These are phyloP conservation scores for Pachymerium ferrugineum DNA, from an alignment of 2,888 invertebrate species.

Conservation along the genomic window DNA sequence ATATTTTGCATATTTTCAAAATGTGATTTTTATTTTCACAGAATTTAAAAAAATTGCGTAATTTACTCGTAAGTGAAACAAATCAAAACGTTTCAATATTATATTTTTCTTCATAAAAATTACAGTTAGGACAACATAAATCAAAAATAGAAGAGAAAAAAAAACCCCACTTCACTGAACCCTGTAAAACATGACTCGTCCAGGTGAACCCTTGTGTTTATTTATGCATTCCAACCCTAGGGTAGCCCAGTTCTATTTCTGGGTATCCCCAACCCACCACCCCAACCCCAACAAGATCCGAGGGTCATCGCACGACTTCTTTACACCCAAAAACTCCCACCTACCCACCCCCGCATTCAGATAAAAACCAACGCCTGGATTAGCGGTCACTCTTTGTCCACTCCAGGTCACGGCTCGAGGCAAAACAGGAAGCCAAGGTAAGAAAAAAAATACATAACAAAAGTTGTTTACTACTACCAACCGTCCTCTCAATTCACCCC, in stretches of 20 bases:
- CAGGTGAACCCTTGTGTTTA: neutral
- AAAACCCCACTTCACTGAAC: neutral
- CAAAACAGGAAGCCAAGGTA: neutral
- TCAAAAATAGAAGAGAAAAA: too few species aligned
- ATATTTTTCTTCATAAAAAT: too few species aligned
- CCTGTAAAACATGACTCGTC: neutral
- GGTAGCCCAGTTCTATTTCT: neutral
- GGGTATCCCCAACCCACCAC: neutral
- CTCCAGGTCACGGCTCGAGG: neutral
- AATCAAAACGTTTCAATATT: too few species aligned
- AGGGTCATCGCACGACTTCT: neutral
- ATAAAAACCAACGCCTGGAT: neutral
- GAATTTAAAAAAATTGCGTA: too few species aligned
- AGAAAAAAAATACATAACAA: neutral
- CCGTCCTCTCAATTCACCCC: neutral
- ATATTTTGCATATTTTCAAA: too few species aligned
- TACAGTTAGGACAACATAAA: too few species aligned
- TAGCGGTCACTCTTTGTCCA: neutral
- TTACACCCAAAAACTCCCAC: neutral
- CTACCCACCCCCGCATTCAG: neutral
- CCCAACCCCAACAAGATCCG: neutral
- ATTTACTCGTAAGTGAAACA: too few species aligned
- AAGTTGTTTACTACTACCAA: neutral
- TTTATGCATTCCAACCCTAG: neutral
- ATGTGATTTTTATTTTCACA: too few species aligned